A percentile compares a stretch with the other conserved stretches of the same genome.
Evolutionary conservation across 2,888 invertebrate species (phyloP).

Genomic region (Macrostomum cliftonense): DNA sequence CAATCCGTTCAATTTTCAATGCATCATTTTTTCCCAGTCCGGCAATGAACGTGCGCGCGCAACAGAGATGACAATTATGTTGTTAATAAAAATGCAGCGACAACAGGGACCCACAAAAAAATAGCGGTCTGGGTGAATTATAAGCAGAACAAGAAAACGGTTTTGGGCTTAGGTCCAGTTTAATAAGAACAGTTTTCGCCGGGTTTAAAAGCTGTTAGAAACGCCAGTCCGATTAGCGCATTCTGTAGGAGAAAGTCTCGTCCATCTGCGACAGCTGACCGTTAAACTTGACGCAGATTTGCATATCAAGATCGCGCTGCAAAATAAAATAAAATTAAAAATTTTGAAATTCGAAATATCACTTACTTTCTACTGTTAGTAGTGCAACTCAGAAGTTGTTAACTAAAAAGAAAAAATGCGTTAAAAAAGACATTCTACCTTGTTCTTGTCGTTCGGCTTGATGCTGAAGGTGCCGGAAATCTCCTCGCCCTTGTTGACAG

Average conservation of each 20-base stretch:
- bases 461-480: conserved; percentile 73
- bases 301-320: conserved; percentile 78
- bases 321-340: conserved; percentile 13
- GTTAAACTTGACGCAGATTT: conserved; percentile 73
- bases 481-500: conserved; percentile 79
- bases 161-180: too few species aligned
- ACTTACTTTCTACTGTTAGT: not conserved
- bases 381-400: not conserved
- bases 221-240: conserved; percentile 41
- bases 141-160: too few species aligned
- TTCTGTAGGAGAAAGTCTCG: conserved; percentile 38
- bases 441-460: conserved; percentile 86
- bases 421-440: conserved; percentile 35
- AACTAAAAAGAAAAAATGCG: not conserved
- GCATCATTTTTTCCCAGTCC: too few species aligned
- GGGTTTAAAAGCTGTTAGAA: too few species aligned
- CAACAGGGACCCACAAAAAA: too few species aligned
- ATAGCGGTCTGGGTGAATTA: too few species aligned
- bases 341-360: not conserved
- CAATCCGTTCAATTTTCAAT: too few species aligned
- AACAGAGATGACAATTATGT: too few species aligned
- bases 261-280: conserved; percentile 39
- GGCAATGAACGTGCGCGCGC: too few species aligned
- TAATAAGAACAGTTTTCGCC: too few species aligned
- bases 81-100: too few species aligned